A percentile compares a stretch with the other conserved stretches of the same genome.
These are phyloP conservation scores for Gavialis gangeticus DNA, from an alignment of 2,113 vertebrate genomes.

Conservation along the genomic window DNA sequence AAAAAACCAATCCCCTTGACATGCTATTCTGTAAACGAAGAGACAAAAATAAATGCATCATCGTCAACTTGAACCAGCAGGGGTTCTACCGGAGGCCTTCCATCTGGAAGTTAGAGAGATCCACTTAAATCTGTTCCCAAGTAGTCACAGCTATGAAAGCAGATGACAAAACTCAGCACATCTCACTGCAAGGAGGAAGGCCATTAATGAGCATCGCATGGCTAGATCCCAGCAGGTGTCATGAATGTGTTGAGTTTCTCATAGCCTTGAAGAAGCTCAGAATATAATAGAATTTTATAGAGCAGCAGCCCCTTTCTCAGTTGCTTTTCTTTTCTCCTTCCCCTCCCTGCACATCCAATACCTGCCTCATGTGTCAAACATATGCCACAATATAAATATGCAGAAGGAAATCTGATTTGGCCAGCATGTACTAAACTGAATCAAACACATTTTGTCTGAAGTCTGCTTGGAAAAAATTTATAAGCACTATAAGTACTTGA, in stretches of 20 bases:
- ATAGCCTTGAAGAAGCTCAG: neutral
- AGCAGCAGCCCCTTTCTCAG: neutral
- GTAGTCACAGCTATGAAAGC: neutral
- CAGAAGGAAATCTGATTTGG: slow-evolving; percentile 16
- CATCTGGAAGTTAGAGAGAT: neutral
- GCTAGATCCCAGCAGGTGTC: neutral
- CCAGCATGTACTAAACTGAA: neutral
- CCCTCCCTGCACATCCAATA: neutral
- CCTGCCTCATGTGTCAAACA: neutral
- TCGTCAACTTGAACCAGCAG: neutral
- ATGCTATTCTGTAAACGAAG: neutral
- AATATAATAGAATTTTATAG: neutral
- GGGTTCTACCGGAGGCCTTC: neutral
- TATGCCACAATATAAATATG: slow-evolving; percentile 3
- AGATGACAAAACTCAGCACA: neutral
- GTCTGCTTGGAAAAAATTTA: slow-evolving; percentile 56
- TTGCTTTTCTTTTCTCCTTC: neutral
- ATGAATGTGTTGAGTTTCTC: neutral
- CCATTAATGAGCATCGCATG: neutral
- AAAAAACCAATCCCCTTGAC: too few species aligned
- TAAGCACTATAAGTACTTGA: slow-evolving; percentile 27
- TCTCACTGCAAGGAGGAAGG: neutral
- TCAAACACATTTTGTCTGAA: slow-evolving; percentile 14
- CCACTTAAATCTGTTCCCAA: neutral
- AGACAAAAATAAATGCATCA: neutral